Conservation (phyloP, 2,888 invertebrate genomes). For the Drosophila meridionalis region DNA sequence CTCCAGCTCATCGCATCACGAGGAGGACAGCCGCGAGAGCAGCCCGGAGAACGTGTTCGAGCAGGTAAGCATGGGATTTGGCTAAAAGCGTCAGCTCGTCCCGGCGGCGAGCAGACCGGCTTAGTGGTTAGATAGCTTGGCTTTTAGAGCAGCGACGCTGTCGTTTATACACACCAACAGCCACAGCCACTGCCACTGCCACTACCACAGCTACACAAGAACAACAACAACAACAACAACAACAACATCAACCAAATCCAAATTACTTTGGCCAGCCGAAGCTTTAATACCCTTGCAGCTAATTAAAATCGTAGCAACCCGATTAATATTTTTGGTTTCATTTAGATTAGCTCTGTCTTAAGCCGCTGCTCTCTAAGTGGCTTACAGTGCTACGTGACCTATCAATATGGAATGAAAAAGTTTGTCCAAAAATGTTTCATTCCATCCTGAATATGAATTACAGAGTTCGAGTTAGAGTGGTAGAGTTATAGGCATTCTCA, state of each 20-base stretch:
- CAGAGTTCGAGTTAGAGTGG: not conserved
- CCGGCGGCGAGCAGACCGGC: conserved; percentile 7
- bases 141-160: conserved; percentile 43
- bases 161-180: conserved; percentile 19
- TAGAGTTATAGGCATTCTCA: not conserved
- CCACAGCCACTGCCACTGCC: conserved; percentile 13
- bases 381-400: not conserved
- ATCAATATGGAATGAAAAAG: not conserved
- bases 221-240: conserved; percentile 4
- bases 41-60: conserved; percentile 94
- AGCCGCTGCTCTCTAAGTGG: not conserved
- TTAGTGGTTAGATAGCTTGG: conserved; percentile 42
- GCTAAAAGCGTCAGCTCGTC: not conserved
- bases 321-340: conserved; percentile 1
- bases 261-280: conserved; percentile 22
- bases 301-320: conserved; percentile 6
- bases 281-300: conserved; percentile 23
- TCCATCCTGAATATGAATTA: not conserved
- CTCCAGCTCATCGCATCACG: conserved; percentile 93
- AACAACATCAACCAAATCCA: conserved; percentile 9
- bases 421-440: not conserved
- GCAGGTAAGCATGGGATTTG: conserved; percentile 85
- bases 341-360: not conserved
- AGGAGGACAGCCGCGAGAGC: conserved; percentile 91
- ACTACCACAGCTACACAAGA: conserved; percentile 9